Evolutionary conservation across 2,113 vertebrate species (phyloP), one percentile per base, ranked within the genome.

Genomic region (Potamarius usumacintae): DNA sequence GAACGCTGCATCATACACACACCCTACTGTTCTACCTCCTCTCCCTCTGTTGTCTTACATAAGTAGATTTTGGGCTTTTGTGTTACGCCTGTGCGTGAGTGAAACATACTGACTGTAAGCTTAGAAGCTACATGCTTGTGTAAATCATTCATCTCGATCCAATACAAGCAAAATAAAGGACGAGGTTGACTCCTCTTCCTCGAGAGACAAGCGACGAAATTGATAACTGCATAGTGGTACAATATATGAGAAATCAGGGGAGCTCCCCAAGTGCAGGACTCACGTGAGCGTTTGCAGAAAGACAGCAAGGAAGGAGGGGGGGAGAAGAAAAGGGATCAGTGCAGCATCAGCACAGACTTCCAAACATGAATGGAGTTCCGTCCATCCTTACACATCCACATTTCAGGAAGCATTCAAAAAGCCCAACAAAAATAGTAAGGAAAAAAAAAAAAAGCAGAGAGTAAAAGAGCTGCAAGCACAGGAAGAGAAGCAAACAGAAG

Each of bases 361-460:
- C 55, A 81, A 60, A 60, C 30, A 42, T 80, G 17, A 30, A 67
- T 67, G 60, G 60, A 60, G 22, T 71, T 48, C 67, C 50, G 67
- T 71, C 89, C 89, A 89, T 85, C 74, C 79, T 89, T 86, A 81
- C 80, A 87, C 25, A 74, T 82, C 84, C 81, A 84, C 91, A 92
- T 90, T 83, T 60, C 90, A 71, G 67, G 34, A 42, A 58, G 25
- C 27, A 69, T 65, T 65, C 17, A 62, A 30, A 62, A 76, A 83
- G n/a, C 30, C 3, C 8, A 78, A 82, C 34, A 57, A 77, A 53
- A 57, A 9, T 9, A 84, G 53, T n/a, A 84, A 81, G 57, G 65
- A 85, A 34, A 58, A 88, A 17, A 58, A 74, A 87, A 52, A 58
- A 88, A 17, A 58, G 58, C 42, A 30, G 69, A 81, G 17, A 72